Evolutionary conservation across 2,888 invertebrate species (phyloP).

Genomic region (Lysandra bellargus): DNA sequence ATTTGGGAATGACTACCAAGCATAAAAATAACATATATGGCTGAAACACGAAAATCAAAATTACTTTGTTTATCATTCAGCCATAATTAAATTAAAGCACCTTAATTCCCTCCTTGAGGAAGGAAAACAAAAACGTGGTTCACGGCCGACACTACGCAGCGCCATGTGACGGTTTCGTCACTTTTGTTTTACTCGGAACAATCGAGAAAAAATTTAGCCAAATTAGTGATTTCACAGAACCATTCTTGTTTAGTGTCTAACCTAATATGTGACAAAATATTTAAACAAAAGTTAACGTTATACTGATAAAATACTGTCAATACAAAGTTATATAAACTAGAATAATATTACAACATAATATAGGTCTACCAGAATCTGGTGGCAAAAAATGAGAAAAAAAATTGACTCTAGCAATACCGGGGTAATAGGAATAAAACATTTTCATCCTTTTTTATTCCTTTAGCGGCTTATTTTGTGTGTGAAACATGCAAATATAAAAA

Average conservation of each 20-base stretch:
- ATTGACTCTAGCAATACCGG: too few relatives aligned
- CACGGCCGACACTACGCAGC: not conserved
- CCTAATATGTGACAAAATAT: not conserved
- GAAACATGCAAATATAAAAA: too few relatives aligned
- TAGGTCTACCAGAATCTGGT: too few relatives aligned
- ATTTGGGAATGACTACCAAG: too few relatives aligned
- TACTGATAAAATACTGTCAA: not conserved
- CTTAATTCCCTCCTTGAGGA: slow-evolving; percentile 7
- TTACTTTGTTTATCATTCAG: not conserved
- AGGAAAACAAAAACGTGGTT: slow-evolving; percentile 12
- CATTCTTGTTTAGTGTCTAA: not conserved
- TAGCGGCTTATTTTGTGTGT: too few relatives aligned
- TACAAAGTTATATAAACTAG: slow-evolving; percentile 1
- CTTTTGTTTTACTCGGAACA: slow-evolving; percentile 20
- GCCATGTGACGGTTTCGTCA: slow-evolving; percentile 9
- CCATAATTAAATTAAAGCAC: not conserved
- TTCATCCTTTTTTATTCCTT: too few relatives aligned
- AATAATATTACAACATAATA: not conserved
- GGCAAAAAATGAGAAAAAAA: too few relatives aligned
- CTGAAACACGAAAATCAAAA: too few relatives aligned
- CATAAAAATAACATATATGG: too few relatives aligned
- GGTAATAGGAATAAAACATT: too few relatives aligned
- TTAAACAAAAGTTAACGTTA: slow-evolving; percentile 7
- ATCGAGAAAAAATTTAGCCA: not conserved
- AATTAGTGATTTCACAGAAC: slow-evolving; percentile 18